phyloP scores from a whole-genome alignment of 2,113 vertebrate species.

The Todiramphus saurophagus region DNA sequence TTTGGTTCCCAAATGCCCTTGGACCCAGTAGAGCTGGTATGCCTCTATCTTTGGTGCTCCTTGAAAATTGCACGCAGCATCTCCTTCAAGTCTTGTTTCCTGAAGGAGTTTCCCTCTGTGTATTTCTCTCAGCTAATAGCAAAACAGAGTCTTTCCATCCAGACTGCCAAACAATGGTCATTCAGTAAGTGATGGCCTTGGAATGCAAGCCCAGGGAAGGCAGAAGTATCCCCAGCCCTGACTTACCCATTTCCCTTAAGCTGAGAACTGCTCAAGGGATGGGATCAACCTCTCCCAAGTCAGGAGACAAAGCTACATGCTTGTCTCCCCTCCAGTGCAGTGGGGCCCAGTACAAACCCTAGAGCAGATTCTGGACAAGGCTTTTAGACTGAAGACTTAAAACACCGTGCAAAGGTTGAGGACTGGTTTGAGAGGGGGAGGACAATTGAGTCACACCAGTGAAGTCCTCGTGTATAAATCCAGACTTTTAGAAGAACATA shows the following conservation, averaged over 20 bases:
- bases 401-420: not conserved
- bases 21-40: fast-evolving
- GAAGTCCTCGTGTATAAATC: not conserved
- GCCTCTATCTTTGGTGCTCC: not conserved
- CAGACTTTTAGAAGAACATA: not conserved
- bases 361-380: not conserved
- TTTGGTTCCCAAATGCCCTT: not conserved
- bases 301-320: not conserved
- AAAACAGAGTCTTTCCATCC: not conserved
- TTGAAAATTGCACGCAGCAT: not conserved
- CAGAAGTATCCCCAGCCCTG: not conserved
- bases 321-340: not conserved
- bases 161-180: not conserved
- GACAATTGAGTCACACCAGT: not conserved
- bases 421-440: not conserved
- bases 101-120: not conserved
- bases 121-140: not conserved
- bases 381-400: not conserved
- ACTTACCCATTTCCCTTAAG: not conserved
- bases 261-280: not conserved
- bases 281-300: not conserved
- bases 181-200: not conserved
- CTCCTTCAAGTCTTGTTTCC: not conserved
- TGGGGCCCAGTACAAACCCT: not conserved
- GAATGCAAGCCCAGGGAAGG: not conserved